Conservation (phyloP, 2,113 vertebrate genomes). For the Phainopepla nitens region DNA sequence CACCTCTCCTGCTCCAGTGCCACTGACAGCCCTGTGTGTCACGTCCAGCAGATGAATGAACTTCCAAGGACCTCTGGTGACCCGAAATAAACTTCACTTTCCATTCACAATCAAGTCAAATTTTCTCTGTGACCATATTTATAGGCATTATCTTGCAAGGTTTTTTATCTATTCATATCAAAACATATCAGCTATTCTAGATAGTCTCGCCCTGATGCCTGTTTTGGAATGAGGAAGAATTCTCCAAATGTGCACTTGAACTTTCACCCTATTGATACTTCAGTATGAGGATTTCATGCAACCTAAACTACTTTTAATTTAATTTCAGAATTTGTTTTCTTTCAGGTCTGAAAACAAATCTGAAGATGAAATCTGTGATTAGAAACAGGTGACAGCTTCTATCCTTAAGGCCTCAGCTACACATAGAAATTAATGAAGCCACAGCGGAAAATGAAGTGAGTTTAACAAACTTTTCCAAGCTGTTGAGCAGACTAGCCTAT, state of each 20-base stretch:
- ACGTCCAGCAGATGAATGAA: background rate
- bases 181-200: background rate
- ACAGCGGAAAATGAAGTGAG: background rate
- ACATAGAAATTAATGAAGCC: background rate
- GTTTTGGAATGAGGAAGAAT: background rate
- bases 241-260: background rate
- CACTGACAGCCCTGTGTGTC: fast-evolving
- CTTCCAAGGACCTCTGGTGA: background rate
- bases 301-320: background rate
- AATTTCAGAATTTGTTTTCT: background rate
- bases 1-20: background rate
- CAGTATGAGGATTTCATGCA: background rate
- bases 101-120: background rate
- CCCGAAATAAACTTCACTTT: background rate
- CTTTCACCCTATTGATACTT: background rate
- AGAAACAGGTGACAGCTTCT: background rate
- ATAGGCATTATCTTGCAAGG: background rate
- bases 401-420: background rate
- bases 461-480: slow-evolving; percentile 10
- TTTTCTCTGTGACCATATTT: background rate
- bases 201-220: background rate
- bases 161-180: background rate
- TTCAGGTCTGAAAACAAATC: background rate
- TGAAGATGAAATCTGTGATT: background rate
- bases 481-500: background rate